Evolutionary conservation across 2,113 vertebrate genomes (phyloP), one percentile per base, ranked within the genome.

Genomic region (Microcebus murinus): DNA sequence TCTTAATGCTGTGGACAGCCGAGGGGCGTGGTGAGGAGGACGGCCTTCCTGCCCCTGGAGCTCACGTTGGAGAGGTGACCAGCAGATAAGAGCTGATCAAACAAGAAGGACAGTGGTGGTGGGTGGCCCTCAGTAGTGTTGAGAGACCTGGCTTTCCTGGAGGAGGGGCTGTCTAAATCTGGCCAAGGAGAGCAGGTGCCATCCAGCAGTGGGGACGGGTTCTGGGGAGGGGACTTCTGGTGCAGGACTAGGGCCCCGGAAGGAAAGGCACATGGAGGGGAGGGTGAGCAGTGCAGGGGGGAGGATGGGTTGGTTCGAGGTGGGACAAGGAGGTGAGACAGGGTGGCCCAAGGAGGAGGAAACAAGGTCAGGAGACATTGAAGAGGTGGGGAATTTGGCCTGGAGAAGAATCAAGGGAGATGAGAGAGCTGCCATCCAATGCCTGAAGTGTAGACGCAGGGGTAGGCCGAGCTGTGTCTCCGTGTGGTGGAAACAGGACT

Each of bases 221-320:
- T 31, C 9, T 15, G n/a, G 27, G 27, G 14, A 27, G 34, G 29
- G 17, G n/a, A 9, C 27, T 14, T 25, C 3, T 0, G 0, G 7
- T 3, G n/a, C 42, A 6, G 57, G 34, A 74, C 39, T 15, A 27
- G 76, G 9, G n/a, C 52, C 8, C 7, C 2, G 1, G 42, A 7
- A 10, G 17, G 74, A 0, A 23, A 50, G 4, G 25, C 11, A 18
- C 15, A n/a, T 52, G 39, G 17, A 0, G 10, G 70, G 8, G 3
- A 25, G 25, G 45, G 45, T 9, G 0, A 7, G 3, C 8, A 17
- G 63, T 14, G 25, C 4, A n/a, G 3, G 1, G 34, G 29, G 12
- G 4, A 0, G 13, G 8, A 8, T 1, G 1, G 18, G 57, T 27
- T 12, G 20, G 20, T 17, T 9, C 6, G 17, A 73, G 42, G 45